A percentile compares a stretch with the other conserved stretches of the same genome.
Evolutionary conservation across 2,888 invertebrate genomes (phyloP).

Genomic region (Mechanitis mazaeus): DNA sequence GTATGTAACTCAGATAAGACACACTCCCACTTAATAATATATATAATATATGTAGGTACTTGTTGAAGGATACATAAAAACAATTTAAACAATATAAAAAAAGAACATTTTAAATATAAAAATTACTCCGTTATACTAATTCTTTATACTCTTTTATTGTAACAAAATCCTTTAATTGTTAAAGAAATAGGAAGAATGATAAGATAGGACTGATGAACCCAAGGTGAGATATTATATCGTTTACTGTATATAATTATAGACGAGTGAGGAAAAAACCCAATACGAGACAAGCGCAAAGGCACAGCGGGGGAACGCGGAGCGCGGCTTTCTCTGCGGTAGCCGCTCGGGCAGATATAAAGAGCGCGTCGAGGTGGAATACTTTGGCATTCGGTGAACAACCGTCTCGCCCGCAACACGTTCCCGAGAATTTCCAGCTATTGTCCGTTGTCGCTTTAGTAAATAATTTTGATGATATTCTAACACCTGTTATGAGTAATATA

Average conservation of each 20-base stretch:
- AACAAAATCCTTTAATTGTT: constrained; percentile 43
- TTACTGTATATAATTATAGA: constrained; percentile 49
- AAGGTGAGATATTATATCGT: constrained; percentile 46
- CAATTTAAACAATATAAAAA: too few relatives aligned
- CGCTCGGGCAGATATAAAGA: constrained; percentile 70
- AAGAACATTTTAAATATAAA: too few relatives aligned
- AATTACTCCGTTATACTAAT: constrained; percentile 3
- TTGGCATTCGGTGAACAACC: constrained; percentile 76
- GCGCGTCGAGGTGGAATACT: constrained; percentile 68
- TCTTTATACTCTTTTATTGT: constrained; percentile 48
- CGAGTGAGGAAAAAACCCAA: constrained; percentile 76
- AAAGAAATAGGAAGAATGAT: too few relatives aligned
- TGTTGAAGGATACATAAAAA: constrained; percentile 21
- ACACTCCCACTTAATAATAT: too few relatives aligned
- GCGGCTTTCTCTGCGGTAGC: constrained; percentile 68
- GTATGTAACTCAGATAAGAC: too few relatives aligned
- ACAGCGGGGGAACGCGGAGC: constrained; percentile 60
- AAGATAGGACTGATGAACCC: constrained; percentile 54
- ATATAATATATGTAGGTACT: too few relatives aligned
- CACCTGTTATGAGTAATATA: constrained; percentile 40
- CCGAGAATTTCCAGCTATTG: constrained; percentile 35
- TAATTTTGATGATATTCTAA: neutral
- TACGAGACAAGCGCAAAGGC: constrained; percentile 54
- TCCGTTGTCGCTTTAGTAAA: constrained; percentile 5
- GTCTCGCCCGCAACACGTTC: constrained; percentile 64